Conservation (phyloP, 2,888 invertebrate species). For the Cephus rjabovi region DNA sequence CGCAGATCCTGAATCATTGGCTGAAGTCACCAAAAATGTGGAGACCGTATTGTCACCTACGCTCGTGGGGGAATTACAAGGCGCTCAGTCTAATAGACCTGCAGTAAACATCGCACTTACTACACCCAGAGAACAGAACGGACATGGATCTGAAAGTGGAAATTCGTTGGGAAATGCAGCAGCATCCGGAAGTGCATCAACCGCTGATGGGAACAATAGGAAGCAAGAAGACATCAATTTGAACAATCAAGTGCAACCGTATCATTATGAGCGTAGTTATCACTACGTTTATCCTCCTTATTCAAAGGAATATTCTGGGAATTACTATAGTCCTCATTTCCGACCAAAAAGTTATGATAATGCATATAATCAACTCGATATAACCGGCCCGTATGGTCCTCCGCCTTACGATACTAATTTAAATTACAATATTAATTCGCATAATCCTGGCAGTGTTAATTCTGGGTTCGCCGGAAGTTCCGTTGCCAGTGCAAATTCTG, state of each 20-base stretch:
- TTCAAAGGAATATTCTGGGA: constrained; percentile 5
- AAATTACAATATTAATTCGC: not conserved
- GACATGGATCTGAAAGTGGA: not conserved
- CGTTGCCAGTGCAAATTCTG: constrained; percentile 1
- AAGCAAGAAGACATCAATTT: constrained; percentile 14
- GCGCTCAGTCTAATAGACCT: constrained; percentile 29
- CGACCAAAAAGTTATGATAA: constrained; percentile 8
- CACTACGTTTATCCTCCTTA: constrained; percentile 20
- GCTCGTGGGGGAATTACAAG: constrained; percentile 32
- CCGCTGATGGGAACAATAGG: not conserved
- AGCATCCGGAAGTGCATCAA: constrained; percentile 13
- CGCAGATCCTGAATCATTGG: constrained; percentile 44
- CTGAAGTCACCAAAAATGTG: constrained; percentile 45
- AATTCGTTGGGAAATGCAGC: not conserved
- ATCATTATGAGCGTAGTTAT: constrained; percentile 19
- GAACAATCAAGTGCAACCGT: constrained; percentile 18
- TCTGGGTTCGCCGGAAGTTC: not conserved
- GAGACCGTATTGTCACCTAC: constrained; percentile 46
- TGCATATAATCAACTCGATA: constrained; percentile 8
- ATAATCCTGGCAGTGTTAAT: not conserved
- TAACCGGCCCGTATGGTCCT: constrained; percentile 7
- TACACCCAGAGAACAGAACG: constrained; percentile 4
- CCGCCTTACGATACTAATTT: not conserved
- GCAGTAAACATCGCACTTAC: constrained; percentile 18
- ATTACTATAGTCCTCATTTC: constrained; percentile 13